Conservation (phyloP, 2,888 invertebrate species). For the Epirrita christyi region DNA sequence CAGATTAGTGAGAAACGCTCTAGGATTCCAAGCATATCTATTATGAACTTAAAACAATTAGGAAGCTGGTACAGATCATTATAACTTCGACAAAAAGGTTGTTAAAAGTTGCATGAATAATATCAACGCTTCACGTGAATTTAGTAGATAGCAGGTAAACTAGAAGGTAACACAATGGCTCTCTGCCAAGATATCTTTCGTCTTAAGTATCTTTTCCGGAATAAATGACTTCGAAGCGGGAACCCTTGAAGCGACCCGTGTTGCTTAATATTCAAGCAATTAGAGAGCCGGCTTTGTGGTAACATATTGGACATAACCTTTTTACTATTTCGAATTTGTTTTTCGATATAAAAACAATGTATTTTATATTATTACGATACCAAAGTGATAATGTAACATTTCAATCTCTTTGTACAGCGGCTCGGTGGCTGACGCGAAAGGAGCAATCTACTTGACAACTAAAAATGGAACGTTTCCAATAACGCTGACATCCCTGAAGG, state of each 20-base stretch:
- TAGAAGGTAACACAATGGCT: slow-evolving; percentile 55
- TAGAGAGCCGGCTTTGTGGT: slow-evolving; percentile 41
- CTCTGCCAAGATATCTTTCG: slow-evolving; percentile 56
- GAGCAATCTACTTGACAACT: slow-evolving; percentile 80
- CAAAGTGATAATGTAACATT: slow-evolving; percentile 21
- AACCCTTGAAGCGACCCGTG: slow-evolving; percentile 44
- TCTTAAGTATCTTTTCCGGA: slow-evolving; percentile 50
- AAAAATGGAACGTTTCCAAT: slow-evolving; percentile 83
- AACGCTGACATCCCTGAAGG: slow-evolving; percentile 71
- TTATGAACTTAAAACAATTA: slow-evolving; percentile 29
- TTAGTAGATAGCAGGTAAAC: slow-evolving; percentile 51
- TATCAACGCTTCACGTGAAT: slow-evolving; percentile 28
- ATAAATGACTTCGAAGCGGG: slow-evolving; percentile 47
- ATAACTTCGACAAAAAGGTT: slow-evolving; percentile 22
- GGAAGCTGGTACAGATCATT: slow-evolving; percentile 22
- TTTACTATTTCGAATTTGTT: slow-evolving; percentile 13
- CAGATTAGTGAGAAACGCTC: slow-evolving; percentile 43
- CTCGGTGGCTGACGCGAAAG: slow-evolving; percentile 68
- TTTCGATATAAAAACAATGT: background rate
- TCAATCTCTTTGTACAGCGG: slow-evolving; percentile 55
- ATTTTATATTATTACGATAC: background rate
- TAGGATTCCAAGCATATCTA: slow-evolving; percentile 26
- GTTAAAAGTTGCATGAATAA: slow-evolving; percentile 39
- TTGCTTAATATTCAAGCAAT: slow-evolving; percentile 64
- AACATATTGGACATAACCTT: slow-evolving; percentile 7